Conservation (phyloP, 2,113 vertebrate species). For the Centropus bengalensis region DNA sequence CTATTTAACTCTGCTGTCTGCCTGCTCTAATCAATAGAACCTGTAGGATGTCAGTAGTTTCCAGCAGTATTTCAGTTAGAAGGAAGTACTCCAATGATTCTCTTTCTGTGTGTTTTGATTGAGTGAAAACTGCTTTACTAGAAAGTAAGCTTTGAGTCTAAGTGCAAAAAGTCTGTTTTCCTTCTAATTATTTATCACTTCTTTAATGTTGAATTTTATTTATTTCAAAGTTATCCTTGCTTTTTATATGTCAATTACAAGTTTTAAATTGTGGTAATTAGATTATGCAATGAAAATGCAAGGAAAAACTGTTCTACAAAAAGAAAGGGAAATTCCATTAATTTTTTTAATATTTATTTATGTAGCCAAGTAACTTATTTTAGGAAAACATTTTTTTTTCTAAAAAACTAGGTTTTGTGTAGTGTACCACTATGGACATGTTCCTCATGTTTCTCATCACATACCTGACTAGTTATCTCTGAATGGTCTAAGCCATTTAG, state of each 20-base stretch:
- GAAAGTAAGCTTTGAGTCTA: slow-evolving; percentile 15
- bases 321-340: slow-evolving; percentile 2
- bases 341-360: not conserved
- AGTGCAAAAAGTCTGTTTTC: not conserved
- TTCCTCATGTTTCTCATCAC: not conserved
- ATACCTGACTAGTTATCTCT: not conserved
- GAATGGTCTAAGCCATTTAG: not conserved
- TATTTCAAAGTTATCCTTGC: slow-evolving; percentile 45
- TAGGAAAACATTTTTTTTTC: not conserved
- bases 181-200: slow-evolving; percentile 42
- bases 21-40: not conserved
- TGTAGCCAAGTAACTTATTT: not conserved
- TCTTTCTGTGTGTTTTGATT: not conserved
- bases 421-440: not conserved
- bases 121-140: not conserved
- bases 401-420: not conserved
- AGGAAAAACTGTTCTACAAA: slow-evolving; percentile 2
- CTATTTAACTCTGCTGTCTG: not conserved
- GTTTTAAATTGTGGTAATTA: slow-evolving; percentile 33
- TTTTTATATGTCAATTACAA: slow-evolving; percentile 62
- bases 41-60: not conserved
- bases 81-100: not conserved
- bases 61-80: not conserved
- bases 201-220: slow-evolving; percentile 34
- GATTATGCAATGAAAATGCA: slow-evolving; percentile 19